Base-by-base conservation (phyloP, 2,113 vertebrate species). In the Myotis brandtii region DNA sequence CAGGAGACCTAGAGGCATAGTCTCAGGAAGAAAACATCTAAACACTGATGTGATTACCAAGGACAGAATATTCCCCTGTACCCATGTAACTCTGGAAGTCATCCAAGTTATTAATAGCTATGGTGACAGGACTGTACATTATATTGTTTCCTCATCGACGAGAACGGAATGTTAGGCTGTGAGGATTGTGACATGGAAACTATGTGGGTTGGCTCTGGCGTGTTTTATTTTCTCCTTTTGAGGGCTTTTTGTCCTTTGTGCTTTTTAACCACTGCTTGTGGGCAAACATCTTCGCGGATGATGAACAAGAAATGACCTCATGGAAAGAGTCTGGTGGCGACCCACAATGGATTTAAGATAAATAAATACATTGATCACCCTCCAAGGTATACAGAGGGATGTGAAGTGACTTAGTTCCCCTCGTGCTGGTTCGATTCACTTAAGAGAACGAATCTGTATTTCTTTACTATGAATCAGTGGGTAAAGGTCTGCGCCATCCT, bases 81-180 rank as follows among this genome's bases (percentile, higher is more conserved):
- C 95, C 96, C 95, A 48, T 95, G 98, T 93, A 96, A 96, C 62
- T 88, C 97, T 98, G 98, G 98, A 96, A 2, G 40, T 9, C 89
- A 69, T 95, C 97, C 98, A 98, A 96, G 98, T 85, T 98, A 98
- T 98, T 98, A 98, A 98, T 98, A 98, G 98, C 95, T 87, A 72
- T 92, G 95, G 97, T 97, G 98, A 97, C 98, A 98, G 95, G 93
- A 72, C 95, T 97, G 98, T 97, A 89, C 90, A 69, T 98, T 98
- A 97, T 94, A 98, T 97, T 98, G 98, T 97, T 98, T 98, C 98
- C 97, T 98, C 95, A 95, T 98, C 81, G 72, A 93, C 96, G 62
- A 97, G 98, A 98, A 98, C 96, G 97, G 98, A 98, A 98, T 98
- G 98, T 98, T 95, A 98, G 98, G 93, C 96, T 93, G 95, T 91